Evolutionary conservation across 2,888 invertebrate genomes (phyloP).

Genomic region (Dichetophora obliterata): DNA sequence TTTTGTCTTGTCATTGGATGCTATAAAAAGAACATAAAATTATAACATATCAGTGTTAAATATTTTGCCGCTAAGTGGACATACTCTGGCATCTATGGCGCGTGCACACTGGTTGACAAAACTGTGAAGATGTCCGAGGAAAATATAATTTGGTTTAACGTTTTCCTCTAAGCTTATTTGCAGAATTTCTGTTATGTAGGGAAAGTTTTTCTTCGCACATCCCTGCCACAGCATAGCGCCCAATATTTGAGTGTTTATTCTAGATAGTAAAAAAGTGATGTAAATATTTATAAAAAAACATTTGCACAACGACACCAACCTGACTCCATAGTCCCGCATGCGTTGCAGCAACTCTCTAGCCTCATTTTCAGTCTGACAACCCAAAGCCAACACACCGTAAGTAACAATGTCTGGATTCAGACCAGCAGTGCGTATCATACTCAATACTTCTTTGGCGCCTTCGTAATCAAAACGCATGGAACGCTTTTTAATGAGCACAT

Average conservation of each 20-base stretch:
- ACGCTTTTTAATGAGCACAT: constrained; percentile 86
- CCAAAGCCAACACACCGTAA: constrained; percentile 86
- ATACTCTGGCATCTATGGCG: constrained; percentile 72
- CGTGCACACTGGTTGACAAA: constrained; percentile 74
- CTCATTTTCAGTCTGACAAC: constrained; percentile 77
- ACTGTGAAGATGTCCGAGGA: constrained; percentile 75
- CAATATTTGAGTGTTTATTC: constrained; percentile 81
- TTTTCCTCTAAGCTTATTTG: constrained; percentile 75
- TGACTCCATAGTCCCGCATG: constrained; percentile 78
- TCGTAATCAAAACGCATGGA: constrained; percentile 78
- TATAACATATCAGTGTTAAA: constrained; percentile 26
- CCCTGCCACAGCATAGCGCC: constrained; percentile 81
- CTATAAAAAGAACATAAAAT: constrained; percentile 54
- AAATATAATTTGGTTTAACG: constrained; percentile 75
- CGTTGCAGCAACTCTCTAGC: constrained; percentile 77
- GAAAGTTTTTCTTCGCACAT: constrained; percentile 74
- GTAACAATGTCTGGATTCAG: constrained; percentile 83
- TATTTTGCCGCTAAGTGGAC: constrained; percentile 26
- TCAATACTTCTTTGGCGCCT: constrained; percentile 76
- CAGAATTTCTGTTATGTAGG: constrained; percentile 79
- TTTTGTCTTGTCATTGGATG: constrained; percentile 64
- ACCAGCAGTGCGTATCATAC: constrained; percentile 72
- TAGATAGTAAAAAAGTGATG: constrained; percentile 56
- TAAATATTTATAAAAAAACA: neutral
- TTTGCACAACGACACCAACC: constrained; percentile 68